Evolutionary conservation across 2,888 invertebrate species (phyloP).

Genomic region (Caenorhabditis sinica): DNA sequence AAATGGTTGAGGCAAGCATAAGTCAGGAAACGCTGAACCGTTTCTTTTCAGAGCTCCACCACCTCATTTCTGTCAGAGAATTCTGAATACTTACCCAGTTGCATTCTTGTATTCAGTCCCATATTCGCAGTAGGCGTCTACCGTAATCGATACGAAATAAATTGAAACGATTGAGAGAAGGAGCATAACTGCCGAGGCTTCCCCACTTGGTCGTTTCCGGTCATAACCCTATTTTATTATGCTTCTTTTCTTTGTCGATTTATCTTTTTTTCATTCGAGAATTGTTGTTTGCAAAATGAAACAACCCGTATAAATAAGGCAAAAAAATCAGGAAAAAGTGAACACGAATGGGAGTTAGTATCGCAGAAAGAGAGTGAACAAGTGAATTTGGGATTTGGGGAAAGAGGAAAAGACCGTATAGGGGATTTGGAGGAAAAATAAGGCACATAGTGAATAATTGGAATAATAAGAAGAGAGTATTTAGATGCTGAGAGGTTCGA

Average conservation of each 20-base stretch:
- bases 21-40: no score
- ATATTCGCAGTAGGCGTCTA: constrained; percentile 48
- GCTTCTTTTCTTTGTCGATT: constrained; percentile 16
- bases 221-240: constrained; percentile 20
- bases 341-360: constrained; percentile 31
- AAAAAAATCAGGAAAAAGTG: constrained; percentile 34
- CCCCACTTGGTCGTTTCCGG: constrained; percentile 2
- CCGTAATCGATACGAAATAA: constrained; percentile 22
- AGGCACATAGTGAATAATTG: constrained; percentile 20
- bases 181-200: constrained; percentile 30
- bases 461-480: constrained; percentile 19
- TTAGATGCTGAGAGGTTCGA: constrained; percentile 70
- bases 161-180: constrained; percentile 15
- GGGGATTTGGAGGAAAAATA: neutral
- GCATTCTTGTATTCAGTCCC: constrained; percentile 51
- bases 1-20: no score
- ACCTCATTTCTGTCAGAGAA: no score
- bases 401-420: constrained; percentile 28
- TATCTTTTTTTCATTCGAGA: constrained; percentile 28
- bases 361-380: constrained; percentile 35
- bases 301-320: constrained; percentile 40
- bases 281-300: constrained; percentile 14
- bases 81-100: constrained; percentile 27
- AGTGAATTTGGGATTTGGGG: constrained; percentile 24
- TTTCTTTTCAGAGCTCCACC: no score